Percentiles rank a stretch among this genome's conserved stretches.
phyloP scores from a whole-genome alignment of 1,140 invertebrate genomes.

The Panulirus ornatus region DNA sequence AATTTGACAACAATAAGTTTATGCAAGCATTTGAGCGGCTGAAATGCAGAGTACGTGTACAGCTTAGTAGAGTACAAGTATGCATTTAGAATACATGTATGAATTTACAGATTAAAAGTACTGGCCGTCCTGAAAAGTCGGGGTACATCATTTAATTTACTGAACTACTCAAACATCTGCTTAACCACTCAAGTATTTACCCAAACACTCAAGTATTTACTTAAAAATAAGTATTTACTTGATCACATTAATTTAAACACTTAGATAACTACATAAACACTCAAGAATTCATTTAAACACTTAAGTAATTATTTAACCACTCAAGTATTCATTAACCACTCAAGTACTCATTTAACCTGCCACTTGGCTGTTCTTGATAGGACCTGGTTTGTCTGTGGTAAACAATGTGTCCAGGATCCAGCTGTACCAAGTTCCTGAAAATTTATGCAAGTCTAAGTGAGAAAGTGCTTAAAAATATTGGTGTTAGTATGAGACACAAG shows the following conservation, averaged over 20 bases:
- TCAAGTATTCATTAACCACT: background rate
- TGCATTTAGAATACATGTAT: background rate
- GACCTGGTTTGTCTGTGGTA: background rate
- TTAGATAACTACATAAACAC: slow-evolving; percentile 8
- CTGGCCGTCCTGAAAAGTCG: background rate
- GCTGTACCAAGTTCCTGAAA: background rate
- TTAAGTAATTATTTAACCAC: background rate
- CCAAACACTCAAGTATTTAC: background rate
- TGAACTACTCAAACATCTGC: background rate
- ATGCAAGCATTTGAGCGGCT: slow-evolving; percentile 13
- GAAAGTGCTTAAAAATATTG: too few species aligned
- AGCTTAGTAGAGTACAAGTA: background rate
- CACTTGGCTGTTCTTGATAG: background rate
- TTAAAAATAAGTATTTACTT: background rate
- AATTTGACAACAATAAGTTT: slow-evolving; percentile 14
- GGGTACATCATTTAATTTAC: background rate
- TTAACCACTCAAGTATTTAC: background rate
- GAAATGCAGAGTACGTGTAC: background rate
- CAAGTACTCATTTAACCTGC: background rate
- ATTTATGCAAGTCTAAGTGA: too few species aligned
- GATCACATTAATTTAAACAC: background rate
- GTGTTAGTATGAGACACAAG: too few species aligned
- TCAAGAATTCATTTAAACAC: background rate
- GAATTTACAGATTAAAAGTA: background rate
- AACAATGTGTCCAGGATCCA: background rate